phyloP scores from a whole-genome alignment of 1,140 invertebrate species.

The Sinella curviseta region DNA sequence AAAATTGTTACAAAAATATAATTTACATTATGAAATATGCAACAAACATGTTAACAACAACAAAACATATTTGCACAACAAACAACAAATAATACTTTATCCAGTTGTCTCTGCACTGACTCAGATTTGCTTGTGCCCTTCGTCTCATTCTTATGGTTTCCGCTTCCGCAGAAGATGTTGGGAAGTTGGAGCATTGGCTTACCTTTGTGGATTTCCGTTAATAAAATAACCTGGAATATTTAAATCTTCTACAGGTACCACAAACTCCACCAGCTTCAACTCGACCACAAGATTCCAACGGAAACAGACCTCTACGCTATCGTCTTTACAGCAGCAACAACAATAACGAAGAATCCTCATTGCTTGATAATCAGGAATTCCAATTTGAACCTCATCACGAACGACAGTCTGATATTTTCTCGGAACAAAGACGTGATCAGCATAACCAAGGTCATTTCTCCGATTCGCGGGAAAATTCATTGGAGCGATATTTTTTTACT shows the following conservation, averaged over 20 bases:
- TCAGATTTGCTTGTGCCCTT: no score
- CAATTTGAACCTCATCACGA: not conserved
- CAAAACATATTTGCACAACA: no score
- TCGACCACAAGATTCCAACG: not conserved
- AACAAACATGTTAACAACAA: no score
- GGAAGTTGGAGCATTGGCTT: not conserved
- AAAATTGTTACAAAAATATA: no score
- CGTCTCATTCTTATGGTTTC: no score
- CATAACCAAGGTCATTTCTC: not conserved
- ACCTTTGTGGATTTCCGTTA: no score
- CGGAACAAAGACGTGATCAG: not conserved
- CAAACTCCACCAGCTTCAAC: not conserved
- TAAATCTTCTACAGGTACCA: not conserved
- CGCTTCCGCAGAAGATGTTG: not conserved
- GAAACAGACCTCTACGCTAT: not conserved
- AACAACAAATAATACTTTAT: no score
- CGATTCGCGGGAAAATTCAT: not conserved
- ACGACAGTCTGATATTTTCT: slow-evolving; percentile 3
- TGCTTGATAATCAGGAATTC: not conserved
- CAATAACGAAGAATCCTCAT: not conserved
- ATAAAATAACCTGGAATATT: not conserved
- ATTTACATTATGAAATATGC: no score
- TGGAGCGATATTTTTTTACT: not conserved
- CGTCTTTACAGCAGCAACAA: not conserved
- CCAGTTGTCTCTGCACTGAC: no score